Base-by-base conservation (phyloP, 2,888 invertebrate genomes). In the Gryllus longicercus region DNA sequence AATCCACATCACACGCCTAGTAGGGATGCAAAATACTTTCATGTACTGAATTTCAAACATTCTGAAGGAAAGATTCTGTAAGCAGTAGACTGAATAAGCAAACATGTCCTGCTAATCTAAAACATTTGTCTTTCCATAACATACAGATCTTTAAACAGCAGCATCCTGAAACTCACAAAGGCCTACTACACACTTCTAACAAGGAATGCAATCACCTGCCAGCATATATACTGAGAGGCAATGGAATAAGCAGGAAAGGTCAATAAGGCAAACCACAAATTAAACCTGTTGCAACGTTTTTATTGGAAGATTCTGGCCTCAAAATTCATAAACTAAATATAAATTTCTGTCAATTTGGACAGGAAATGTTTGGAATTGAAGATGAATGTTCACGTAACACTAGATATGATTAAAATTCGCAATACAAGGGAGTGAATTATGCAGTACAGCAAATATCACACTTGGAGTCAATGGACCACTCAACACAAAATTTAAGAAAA, bases 181-280 rank as follows among this genome's bases (percentile, higher is more conserved):
- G 38, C 38, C 38, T 38, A 38, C 38, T 38, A 38, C 38, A 38
- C 38, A 38, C 38, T 38, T 38, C 38, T 38, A 38, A 38, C 38
- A 38, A 38, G 38, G 38, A 38, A 38, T 38, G 38, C 38, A 38
- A 38, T 38, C 38, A 38, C 38, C 38, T 38, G 38, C 38, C 38
- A 38, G 38, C 38, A 38, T 8, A 38, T 38, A 38, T 38, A 8
- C 38, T 38, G 38, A 38, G 38, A 38, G 38, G 38, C 38, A 63
- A 63, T 63, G 63, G 63, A 63, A 63, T n/a, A 63, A 63, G 16
- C 63, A 63, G 63, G 63, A 63, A 63, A 63, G 63, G 63, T 18
- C n/a, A 63, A 63, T 63, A 63, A 63, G 63, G 63, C 63, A 63
- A 63, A 63, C 63, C 63, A 63, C n/a, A 63, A 14, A 63, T 63